A percentile compares a stretch with the other conserved stretches of the same genome.
Conservation (phyloP, 2,113 vertebrate species). For the Rissa tridactyla region DNA sequence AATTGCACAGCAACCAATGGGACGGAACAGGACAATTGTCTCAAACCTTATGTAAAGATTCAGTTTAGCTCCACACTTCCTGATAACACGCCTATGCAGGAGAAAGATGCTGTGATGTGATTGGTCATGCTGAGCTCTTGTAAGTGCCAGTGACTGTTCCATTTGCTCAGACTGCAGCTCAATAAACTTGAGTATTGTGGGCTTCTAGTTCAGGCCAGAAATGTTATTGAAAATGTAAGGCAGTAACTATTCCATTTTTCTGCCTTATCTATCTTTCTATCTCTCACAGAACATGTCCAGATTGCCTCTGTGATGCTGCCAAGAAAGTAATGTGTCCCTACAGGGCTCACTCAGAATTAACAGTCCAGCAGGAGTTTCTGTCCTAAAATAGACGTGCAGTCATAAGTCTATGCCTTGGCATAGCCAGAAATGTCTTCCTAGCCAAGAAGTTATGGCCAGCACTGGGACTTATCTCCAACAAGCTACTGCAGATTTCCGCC, state of each 20-base stretch:
- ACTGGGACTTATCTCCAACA: not conserved
- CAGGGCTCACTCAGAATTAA: not conserved
- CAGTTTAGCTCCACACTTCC: not conserved
- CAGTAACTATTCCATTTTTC: not conserved
- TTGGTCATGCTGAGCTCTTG: not conserved
- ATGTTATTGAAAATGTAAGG: not conserved
- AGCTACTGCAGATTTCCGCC: not conserved
- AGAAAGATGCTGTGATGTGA: not conserved
- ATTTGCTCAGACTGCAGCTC: not conserved
- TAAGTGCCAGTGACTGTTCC: not conserved
- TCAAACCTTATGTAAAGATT: not conserved
- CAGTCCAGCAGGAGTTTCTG: not conserved
- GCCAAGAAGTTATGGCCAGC: not conserved
- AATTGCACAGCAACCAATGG: not conserved
- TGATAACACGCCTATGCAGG: not conserved
- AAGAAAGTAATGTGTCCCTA: not conserved
- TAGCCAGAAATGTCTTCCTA: not conserved
- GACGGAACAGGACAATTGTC: not conserved
- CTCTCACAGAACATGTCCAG: not conserved
- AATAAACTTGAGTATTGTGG: not conserved
- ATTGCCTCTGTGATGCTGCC: not conserved
- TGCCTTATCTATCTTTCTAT: not conserved
- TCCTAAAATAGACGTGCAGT: not conserved
- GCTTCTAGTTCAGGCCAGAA: not conserved
- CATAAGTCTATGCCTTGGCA: not conserved